phyloP scores from a whole-genome alignment of 2,888 invertebrate genomes.

The Muscina levida region DNA sequence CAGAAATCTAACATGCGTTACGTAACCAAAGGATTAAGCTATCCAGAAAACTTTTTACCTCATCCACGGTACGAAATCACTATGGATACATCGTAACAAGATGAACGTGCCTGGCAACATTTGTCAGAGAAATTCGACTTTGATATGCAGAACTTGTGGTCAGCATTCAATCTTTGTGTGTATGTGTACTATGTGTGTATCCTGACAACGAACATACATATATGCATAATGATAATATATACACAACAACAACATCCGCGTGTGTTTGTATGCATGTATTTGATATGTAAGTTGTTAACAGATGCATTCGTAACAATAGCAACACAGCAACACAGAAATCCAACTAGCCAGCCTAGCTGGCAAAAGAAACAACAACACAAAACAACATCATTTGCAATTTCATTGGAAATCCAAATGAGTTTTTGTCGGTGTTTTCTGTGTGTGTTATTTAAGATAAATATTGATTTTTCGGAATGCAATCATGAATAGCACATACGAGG shows the following conservation, averaged over 20 bases:
- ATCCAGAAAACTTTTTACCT: neutral
- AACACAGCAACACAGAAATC: conserved; percentile 22
- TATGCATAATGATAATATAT: no score
- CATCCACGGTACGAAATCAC: neutral
- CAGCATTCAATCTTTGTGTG: conserved; percentile 3
- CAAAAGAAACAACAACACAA: no score
- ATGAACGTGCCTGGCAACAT: neutral
- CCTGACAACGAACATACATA: neutral
- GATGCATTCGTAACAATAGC: conserved; percentile 7
- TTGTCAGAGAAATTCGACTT: neutral
- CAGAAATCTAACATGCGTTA: no score
- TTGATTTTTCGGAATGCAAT: conserved; percentile 51
- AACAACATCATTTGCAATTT: conserved; percentile 42
- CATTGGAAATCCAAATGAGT: conserved; percentile 39
- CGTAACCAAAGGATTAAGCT: no score
- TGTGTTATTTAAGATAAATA: conserved; percentile 38
- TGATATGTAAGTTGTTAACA: conserved; percentile 8
- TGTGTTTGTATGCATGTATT: no score
- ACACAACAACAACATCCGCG: no score
- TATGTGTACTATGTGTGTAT: neutral
- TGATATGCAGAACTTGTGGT: neutral
- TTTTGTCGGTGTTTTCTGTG: conserved; percentile 14
- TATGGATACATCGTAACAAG: neutral
- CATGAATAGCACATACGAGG: neutral
- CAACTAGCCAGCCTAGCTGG: no score